Evolutionary conservation across 2,888 invertebrate species (phyloP).

Genomic region (Drosophila imparisetae): DNA sequence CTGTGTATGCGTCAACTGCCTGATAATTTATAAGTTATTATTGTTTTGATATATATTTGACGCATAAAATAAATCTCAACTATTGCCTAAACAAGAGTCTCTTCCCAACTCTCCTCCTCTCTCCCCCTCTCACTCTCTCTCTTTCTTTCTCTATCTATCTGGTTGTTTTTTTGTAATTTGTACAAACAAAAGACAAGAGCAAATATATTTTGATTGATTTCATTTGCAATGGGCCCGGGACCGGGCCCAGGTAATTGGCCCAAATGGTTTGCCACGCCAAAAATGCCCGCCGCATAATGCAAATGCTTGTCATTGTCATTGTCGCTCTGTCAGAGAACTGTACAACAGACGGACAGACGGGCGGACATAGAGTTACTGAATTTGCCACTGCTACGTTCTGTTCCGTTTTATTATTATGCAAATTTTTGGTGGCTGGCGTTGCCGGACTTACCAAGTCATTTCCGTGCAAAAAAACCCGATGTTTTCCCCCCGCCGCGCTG

Average conservation of each 20-base stretch:
- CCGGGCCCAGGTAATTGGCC: constrained; percentile 66
- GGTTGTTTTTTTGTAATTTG: constrained; percentile 7
- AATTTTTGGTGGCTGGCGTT: constrained; percentile 48
- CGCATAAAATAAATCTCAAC: constrained; percentile 35
- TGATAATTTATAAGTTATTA: not conserved
- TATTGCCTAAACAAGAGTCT: constrained; percentile 15
- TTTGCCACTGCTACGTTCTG: not conserved
- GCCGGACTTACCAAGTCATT: constrained; percentile 77
- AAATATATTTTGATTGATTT: constrained; percentile 65
- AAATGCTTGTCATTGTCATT: constrained; percentile 44
- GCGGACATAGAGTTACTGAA: not conserved
- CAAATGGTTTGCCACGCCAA: constrained; percentile 46
- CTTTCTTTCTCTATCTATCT: not conserved
- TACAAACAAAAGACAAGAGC: constrained; percentile 34
- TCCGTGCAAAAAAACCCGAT: constrained; percentile 71
- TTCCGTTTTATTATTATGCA: constrained; percentile 73
- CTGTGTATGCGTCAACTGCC: not conserved
- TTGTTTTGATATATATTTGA: constrained; percentile 54
- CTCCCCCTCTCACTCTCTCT: too few species aligned
- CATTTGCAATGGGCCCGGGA: constrained; percentile 25
- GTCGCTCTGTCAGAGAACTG: constrained; percentile 6
- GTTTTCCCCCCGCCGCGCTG: not conserved
- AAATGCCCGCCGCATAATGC: constrained; percentile 62
- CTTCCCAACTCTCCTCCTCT: not conserved
- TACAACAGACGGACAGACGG: not conserved